Conservation (phyloP, 1,140 invertebrate genomes). For the Aricia agestis region DNA sequence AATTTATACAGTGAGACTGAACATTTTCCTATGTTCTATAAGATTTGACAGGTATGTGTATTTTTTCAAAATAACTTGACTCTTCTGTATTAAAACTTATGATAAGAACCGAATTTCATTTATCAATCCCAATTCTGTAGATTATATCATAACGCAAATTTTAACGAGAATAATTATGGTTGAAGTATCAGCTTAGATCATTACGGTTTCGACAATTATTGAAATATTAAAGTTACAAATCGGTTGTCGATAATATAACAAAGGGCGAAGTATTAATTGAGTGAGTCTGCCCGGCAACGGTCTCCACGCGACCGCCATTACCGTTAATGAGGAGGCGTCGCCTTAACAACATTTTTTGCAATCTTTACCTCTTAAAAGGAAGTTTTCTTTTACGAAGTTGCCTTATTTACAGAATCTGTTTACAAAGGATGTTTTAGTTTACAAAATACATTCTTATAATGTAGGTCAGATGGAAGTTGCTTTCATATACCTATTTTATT, state of each 20-base stretch:
- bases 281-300: conserved; percentile 52
- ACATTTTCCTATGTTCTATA: conserved; percentile 43
- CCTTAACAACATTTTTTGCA: conserved; percentile 11
- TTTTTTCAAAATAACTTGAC: conserved; percentile 57
- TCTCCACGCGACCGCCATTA: conserved; percentile 43
- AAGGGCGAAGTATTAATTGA: conserved; percentile 53
- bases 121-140: not conserved
- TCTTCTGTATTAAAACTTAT: conserved; percentile 51
- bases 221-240: conserved; percentile 22
- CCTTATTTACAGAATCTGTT: not conserved
- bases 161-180: not conserved
- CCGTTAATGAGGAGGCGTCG: conserved; percentile 45
- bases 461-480: not conserved
- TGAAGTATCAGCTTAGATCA: conserved; percentile 15
- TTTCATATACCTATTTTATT: no score
- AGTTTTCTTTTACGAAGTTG: not conserved
- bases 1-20: conserved; percentile 62
- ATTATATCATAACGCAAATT: not conserved
- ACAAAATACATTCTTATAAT: not conserved
- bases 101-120: conserved; percentile 17
- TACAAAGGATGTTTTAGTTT: not conserved
- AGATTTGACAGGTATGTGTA: conserved; percentile 47
- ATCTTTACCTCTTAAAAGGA: conserved; percentile 3
- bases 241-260: conserved; percentile 46
- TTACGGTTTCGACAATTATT: conserved; percentile 9